A percentile compares a stretch with the other conserved stretches of the same genome.
phyloP scores from a whole-genome alignment of 2,888 invertebrate genomes.

The Charanyca ferruginea region DNA sequence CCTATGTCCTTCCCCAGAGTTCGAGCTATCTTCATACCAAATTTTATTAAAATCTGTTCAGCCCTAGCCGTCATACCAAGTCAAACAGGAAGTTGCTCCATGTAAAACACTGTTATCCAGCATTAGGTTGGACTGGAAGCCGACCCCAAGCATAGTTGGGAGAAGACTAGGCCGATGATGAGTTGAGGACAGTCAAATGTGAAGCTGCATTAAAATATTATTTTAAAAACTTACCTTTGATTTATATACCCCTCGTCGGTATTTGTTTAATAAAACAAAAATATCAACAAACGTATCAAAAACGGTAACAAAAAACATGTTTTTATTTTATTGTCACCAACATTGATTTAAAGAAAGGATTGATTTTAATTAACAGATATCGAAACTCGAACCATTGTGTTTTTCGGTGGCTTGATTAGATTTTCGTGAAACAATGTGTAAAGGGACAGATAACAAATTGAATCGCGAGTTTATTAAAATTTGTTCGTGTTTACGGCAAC shows the following conservation, averaged over 20 bases:
- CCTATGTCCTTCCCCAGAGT: no score
- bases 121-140: no score
- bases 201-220: not conserved
- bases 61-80: no score
- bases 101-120: no score
- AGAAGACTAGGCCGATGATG: no score
- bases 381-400: conserved; percentile 81
- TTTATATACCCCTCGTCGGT: not conserved
- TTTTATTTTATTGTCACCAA: conserved; percentile 64
- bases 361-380: conserved; percentile 89
- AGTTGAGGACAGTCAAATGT: no score
- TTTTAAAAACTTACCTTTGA: not conserved
- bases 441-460: conserved; percentile 85
- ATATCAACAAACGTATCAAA: conserved; percentile 10
- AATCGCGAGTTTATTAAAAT: conserved; percentile 81
- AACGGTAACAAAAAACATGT: conserved; percentile 49
- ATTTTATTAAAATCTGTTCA: no score
- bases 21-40: no score
- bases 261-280: conserved; percentile 18
- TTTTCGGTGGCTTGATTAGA: conserved; percentile 84
- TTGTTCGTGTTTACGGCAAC: conserved; percentile 73
- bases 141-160: no score
- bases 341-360: conserved; percentile 78
- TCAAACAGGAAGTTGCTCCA: no score
- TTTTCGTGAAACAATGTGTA: conserved; percentile 85